Percentiles rank a stretch among this genome's conserved stretches.
Evolutionary conservation across 1,140 invertebrate genomes (phyloP).

Genomic region (Centruroides sculpturatus): DNA sequence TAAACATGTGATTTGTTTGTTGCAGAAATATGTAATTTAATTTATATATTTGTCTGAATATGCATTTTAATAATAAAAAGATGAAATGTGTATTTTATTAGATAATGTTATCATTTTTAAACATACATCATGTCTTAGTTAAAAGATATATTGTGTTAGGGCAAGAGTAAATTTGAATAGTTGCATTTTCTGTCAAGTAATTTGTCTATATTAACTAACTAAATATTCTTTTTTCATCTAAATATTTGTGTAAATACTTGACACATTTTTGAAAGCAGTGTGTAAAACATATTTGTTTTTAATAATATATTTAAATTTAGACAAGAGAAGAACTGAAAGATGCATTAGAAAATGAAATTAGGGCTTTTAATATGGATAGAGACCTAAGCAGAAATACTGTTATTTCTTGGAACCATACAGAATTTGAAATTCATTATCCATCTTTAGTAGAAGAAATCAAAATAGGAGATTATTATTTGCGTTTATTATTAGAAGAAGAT

Average conservation of each 20-base stretch:
- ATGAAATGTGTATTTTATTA: no score
- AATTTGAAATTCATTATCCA: conserved; percentile 88
- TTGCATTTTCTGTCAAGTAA: no score
- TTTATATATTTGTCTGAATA: conserved; percentile 11
- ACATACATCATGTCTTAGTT: no score
- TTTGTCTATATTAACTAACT: no score
- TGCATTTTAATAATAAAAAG: background rate
- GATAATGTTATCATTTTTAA: no score
- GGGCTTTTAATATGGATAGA: conserved; percentile 74
- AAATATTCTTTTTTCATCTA: background rate
- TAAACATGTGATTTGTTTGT: no score
- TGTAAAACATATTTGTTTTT: no score
- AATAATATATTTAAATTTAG: conserved; percentile 31
- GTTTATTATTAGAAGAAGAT: conserved; percentile 82
- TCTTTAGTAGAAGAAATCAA: conserved; percentile 91
- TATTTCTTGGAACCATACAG: conserved; percentile 95
- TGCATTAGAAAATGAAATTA: conserved; percentile 84
- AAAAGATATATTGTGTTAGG: no score
- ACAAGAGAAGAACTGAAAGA: conserved; percentile 88
- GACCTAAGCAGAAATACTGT: conserved; percentile 57
- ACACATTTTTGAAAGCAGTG: no score
- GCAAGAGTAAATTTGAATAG: no score
- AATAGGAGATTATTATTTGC: conserved; percentile 96
- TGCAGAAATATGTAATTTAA: background rate
- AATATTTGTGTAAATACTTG: background rate